Percentiles rank a stretch among this genome's conserved stretches.
phyloP scores from a whole-genome alignment of 1,140 invertebrate species.

The Drosophila pseudoobscura region DNA sequence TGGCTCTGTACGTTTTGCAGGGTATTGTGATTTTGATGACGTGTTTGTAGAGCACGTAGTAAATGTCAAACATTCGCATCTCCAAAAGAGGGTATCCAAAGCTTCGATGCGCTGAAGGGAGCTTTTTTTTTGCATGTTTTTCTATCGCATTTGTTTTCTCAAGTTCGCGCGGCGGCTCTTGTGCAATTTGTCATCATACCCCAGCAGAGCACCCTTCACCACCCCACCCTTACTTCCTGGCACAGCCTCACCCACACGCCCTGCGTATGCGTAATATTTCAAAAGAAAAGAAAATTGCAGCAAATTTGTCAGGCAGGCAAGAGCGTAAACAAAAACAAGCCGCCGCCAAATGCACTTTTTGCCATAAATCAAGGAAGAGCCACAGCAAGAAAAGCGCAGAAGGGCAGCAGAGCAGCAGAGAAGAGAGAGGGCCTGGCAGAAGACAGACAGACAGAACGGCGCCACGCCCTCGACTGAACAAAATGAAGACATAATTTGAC shows the following conservation, averaged over 20 bases:
- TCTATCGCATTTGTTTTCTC: conserved; percentile 79
- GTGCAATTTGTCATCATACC: conserved; percentile 69
- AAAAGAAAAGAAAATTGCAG: conserved; percentile 58
- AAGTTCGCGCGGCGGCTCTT: conserved; percentile 68
- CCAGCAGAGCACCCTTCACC: not conserved
- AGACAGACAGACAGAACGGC: conserved; percentile 45
- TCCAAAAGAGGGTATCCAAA: too few relatives aligned
- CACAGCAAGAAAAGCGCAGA: not conserved
- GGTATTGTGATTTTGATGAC: conserved; percentile 20
- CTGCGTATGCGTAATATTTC: conserved; percentile 74
- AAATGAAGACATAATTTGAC: conserved; percentile 80
- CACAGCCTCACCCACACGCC: conserved; percentile 4
- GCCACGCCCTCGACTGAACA: conserved; percentile 55
- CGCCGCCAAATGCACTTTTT: conserved; percentile 49
- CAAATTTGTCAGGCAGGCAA: conserved; percentile 63
- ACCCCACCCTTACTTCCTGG: not conserved
- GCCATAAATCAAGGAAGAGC: conserved; percentile 50
- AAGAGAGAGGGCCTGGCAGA: not conserved
- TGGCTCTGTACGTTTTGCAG: conserved; percentile 15
- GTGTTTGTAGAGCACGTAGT: not conserved
- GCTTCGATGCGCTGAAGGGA: not conserved
- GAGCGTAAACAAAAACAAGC: conserved; percentile 78
- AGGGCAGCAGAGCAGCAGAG: too few relatives aligned
- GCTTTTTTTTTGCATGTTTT: conserved; percentile 64
- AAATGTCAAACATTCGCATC: too few relatives aligned